A percentile compares a stretch with the other conserved stretches of the same genome.
phyloP scores from a whole-genome alignment of 2,888 invertebrate species.

The Rhingia rostrata region DNA sequence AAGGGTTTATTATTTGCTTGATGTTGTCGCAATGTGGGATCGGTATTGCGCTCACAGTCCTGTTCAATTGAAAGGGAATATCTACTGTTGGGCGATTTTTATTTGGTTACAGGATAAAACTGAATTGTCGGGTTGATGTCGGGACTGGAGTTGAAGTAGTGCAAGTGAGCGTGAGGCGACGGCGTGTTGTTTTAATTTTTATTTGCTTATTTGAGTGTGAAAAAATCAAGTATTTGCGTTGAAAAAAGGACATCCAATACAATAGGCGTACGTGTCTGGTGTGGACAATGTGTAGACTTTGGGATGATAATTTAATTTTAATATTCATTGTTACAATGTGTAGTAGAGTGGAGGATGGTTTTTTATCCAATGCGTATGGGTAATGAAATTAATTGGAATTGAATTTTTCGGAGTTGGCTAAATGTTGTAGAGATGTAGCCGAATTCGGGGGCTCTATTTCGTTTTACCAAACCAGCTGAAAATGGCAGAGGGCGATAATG shows the following conservation, averaged over 20 bases:
- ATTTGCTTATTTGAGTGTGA: slow-evolving; percentile 70
- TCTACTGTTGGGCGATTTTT: slow-evolving; percentile 25
- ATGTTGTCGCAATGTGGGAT: slow-evolving; percentile 31
- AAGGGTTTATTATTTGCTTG: slow-evolving; percentile 66
- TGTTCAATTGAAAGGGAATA: slow-evolving; percentile 57
- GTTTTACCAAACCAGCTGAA: no score
- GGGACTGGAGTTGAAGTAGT: slow-evolving; percentile 2
- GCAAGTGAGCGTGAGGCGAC: slow-evolving; percentile 14
- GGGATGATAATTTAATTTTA: slow-evolving; percentile 51
- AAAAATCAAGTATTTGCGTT: slow-evolving; percentile 53
- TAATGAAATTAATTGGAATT: background rate
- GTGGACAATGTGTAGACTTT: slow-evolving; percentile 1
- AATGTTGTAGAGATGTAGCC: no score
- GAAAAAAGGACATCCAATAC: slow-evolving; percentile 19
- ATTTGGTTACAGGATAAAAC: slow-evolving; percentile 24
- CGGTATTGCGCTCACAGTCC: background rate
- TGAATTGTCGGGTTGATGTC: background rate
- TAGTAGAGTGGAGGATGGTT: background rate
- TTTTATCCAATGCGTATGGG: no score
- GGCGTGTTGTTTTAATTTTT: slow-evolving; percentile 66
- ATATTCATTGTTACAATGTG: slow-evolving; percentile 42
- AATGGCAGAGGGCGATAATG: no score
- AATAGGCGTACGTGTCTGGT: background rate
- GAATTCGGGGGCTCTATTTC: no score
- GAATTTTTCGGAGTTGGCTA: background rate